Evolutionary conservation across 2,888 invertebrate genomes (phyloP), one percentile per base, ranked within the genome.

Genomic region (Dyspetes luteomarginatus): DNA sequence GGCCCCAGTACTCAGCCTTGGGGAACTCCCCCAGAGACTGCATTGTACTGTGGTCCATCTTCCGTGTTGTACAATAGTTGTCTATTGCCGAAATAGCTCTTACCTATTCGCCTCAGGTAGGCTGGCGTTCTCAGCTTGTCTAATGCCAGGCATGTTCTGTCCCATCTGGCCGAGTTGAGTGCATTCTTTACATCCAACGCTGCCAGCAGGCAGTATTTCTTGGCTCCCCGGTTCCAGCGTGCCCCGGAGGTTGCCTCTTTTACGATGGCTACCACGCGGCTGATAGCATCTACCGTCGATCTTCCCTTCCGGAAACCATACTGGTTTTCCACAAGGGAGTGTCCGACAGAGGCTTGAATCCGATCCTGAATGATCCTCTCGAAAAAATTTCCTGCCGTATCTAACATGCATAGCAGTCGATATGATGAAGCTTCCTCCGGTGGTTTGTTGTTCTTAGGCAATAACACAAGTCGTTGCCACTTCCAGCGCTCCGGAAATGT

Each of bases 1-100:
- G 82, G 83, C 0, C 82, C 80, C 0, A 83, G 67, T 1, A 76
- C 85, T 50, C 78, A 79, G 24, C 79, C 82, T 19, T 84, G 82
- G 2, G 81, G 76, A 7, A 84, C 83, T 15, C 83, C 79, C 4
- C 80, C 79, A 0, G 77, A 67, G 12, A 83, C 69, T 28, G 43
- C 17, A 26, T 65, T 73, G 0, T 28, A 17, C 36, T 24, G 1
- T 0, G 58, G 19, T 0, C 84, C 81, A 1, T 78, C 73, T 1
- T 71, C 76, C 5, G 83, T 78, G 12, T 76, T 55, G 64, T 84
- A 85, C 7, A 28, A 22, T 26, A 86, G 50, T 7, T 15, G 12
- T 15, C 85, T 36, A 41, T 81, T 67, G 9, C 65, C 52, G 17
- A 87, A 73, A 64, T 86, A 87, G 74, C 72, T 78, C 43, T 58